These are phyloP conservation scores for Neolamprologus hecqui DNA, from an alignment of 2,113 vertebrate species.

Conservation along the genomic window DNA sequence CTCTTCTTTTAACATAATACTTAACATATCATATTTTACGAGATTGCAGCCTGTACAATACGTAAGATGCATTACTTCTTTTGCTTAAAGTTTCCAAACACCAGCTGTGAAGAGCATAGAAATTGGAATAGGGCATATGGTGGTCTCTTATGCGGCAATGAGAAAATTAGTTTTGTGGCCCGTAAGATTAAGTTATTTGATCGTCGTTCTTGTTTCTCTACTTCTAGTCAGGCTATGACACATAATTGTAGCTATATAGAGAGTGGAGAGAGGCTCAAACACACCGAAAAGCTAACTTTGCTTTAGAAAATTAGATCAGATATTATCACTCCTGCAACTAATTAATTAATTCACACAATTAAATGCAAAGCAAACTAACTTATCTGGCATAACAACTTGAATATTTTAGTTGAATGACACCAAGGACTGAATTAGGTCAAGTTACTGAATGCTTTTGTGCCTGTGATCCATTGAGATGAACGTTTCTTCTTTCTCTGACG, in stretches of 20 bases:
- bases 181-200: neutral
- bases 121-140: neutral
- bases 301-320: neutral
- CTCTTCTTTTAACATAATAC: neutral
- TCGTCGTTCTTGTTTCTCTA: neutral
- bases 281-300: neutral
- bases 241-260: neutral
- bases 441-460: neutral
- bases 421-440: slow-evolving; percentile 37
- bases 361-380: neutral
- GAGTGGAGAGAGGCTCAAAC: neutral
- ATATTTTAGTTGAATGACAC: slow-evolving; percentile 10
- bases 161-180: neutral
- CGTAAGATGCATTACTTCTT: neutral
- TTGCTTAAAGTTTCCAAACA: neutral
- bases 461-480: slow-evolving; percentile 23
- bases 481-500: slow-evolving; percentile 33
- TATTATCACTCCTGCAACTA: neutral
- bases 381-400: neutral
- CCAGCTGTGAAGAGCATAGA: neutral
- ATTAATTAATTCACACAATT: neutral
- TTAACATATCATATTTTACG: neutral
- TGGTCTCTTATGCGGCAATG: neutral
- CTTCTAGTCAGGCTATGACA: neutral
- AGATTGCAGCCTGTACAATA: neutral